Conservation (phyloP, 2,797 vertebrate genomes). For the Champsocephalus gunnari region DNA sequence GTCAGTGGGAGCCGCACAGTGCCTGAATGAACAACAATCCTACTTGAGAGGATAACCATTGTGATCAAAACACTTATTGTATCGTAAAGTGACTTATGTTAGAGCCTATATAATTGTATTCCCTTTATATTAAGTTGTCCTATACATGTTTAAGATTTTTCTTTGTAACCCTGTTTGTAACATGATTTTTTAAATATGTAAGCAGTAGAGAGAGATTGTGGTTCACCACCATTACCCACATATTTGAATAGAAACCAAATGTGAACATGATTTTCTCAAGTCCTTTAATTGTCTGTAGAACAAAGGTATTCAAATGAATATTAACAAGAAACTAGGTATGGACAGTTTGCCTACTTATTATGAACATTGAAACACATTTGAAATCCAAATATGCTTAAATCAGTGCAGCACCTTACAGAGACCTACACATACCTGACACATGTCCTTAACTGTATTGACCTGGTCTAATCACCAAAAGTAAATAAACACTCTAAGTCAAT, state of each 20-base stretch:
- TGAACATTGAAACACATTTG: slow-evolving; percentile 12
- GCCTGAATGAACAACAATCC: not conserved
- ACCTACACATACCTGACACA: slow-evolving; percentile 4
- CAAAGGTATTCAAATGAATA: no score
- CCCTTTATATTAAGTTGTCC: not conserved
- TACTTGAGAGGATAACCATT: not conserved
- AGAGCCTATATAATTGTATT: no score
- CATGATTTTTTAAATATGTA: not conserved
- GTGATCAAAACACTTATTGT: not conserved
- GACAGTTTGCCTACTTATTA: not conserved
- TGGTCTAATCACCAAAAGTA: slow-evolving; percentile 45
- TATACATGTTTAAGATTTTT: not conserved
- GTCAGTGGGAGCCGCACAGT: not conserved
- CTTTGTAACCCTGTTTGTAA: not conserved
- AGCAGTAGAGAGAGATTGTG: no score
- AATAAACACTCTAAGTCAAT: slow-evolving; percentile 40
- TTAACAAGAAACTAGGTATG: not conserved
- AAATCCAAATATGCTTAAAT: not conserved
- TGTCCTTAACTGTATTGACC: slow-evolving; percentile 35
- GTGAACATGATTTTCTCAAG: no score
- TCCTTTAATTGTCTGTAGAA: no score
- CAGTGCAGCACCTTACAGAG: not conserved
- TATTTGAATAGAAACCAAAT: no score
- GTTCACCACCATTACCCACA: no score
- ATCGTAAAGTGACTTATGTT: not conserved